phyloP scores from a whole-genome alignment of 2,888 invertebrate genomes.

The Cordylochernes scorpioides region DNA sequence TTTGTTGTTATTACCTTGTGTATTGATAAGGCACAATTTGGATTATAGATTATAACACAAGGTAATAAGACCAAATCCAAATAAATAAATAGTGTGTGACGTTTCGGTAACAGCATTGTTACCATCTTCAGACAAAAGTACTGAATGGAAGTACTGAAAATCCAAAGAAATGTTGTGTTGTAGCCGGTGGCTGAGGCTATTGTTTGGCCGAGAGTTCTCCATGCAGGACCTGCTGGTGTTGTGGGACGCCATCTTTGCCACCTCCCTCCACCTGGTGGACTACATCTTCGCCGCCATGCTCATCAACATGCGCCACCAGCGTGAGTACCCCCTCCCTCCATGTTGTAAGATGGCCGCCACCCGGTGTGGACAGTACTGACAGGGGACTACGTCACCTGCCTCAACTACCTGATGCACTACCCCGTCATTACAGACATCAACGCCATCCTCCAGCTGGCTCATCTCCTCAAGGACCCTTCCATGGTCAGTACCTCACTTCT shows the following conservation, averaged over 20 bases:
- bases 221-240: constrained; percentile 43
- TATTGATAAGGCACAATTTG: too few species aligned
- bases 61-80: too few species aligned
- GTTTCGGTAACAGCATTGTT: too few species aligned
- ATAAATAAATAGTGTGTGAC: too few species aligned
- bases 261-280: constrained; percentile 31
- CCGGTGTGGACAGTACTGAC: constrained; percentile 34
- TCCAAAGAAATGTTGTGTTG: too few species aligned
- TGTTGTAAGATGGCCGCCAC: not conserved
- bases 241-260: constrained; percentile 59
- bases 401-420: constrained; percentile 38
- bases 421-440: constrained; percentile 35
- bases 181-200: constrained; percentile 52
- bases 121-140: too few species aligned
- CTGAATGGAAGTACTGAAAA: too few species aligned
- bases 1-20: not conserved
- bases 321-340: constrained; percentile 29
- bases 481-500: too few species aligned
- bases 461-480: constrained; percentile 27
- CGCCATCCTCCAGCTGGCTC: constrained; percentile 33
- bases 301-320: constrained; percentile 35
- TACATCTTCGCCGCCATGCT: constrained; percentile 50
- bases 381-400: constrained; percentile 36
- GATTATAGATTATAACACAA: too few species aligned
- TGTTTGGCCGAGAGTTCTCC: constrained; percentile 58